phyloP scores from a whole-genome alignment of 2,797 vertebrate species.

The Geotria australis region DNA sequence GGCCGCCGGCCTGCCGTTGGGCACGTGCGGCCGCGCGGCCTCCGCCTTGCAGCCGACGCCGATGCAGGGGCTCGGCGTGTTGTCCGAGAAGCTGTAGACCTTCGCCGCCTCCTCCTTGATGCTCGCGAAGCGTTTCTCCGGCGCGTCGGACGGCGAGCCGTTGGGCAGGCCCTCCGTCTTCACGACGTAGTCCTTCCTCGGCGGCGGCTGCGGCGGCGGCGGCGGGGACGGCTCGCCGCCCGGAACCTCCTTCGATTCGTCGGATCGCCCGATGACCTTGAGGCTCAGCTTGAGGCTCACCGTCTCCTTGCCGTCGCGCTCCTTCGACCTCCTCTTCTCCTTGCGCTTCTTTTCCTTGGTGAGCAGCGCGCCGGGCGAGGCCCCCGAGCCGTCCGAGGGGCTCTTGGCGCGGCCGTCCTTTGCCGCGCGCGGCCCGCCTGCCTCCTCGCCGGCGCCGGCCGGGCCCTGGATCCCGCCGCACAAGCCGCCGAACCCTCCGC shows the following conservation, averaged over 20 bases:
- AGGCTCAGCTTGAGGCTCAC: constrained; percentile 38
- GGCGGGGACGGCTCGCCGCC: background rate
- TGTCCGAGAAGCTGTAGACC: constrained; percentile 95
- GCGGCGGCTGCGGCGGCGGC: background rate
- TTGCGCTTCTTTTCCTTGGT: constrained; percentile 84
- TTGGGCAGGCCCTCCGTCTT: constrained; percentile 52
- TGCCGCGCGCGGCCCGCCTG: no score
- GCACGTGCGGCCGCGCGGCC: constrained; percentile 19
- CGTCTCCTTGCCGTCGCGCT: constrained; percentile 26
- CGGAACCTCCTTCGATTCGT: constrained; percentile 11
- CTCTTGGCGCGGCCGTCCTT: no score
- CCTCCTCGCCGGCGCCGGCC: no score
- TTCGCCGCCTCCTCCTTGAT: constrained; percentile 93
- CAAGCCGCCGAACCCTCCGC: no score
- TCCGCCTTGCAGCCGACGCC: constrained; percentile 58
- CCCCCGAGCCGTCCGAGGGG: constrained; percentile 30
- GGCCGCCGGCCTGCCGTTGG: constrained; percentile 56
- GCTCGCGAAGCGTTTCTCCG: constrained; percentile 95
- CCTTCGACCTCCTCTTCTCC: constrained; percentile 68
- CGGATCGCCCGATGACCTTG: constrained; percentile 21
- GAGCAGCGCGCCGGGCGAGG: constrained; percentile 39
- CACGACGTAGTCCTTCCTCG: constrained; percentile 23
- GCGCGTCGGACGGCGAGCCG: constrained; percentile 22
- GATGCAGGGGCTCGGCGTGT: constrained; percentile 85
- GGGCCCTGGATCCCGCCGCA: no score